A percentile compares a stretch with the other conserved stretches of the same genome.
Conservation (phyloP, 1,140 invertebrate species). For the Amyelois transitella region DNA sequence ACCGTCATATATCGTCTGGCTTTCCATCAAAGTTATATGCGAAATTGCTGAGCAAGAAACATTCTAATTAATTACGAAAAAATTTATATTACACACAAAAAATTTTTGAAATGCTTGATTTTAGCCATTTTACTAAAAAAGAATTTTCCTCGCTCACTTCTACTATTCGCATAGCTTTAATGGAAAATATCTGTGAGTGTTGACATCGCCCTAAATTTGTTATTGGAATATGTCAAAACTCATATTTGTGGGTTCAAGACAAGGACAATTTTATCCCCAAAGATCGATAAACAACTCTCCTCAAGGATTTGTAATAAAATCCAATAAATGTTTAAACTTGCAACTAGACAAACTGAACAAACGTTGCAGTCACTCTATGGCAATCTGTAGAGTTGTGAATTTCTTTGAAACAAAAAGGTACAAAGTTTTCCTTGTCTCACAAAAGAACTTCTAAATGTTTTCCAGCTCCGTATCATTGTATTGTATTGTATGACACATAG, state of each 20-base stretch:
- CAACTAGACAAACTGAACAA: no score
- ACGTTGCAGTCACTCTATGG: no score
- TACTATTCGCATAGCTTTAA: background rate
- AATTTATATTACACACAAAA: no score
- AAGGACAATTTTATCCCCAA: background rate
- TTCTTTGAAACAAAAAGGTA: background rate
- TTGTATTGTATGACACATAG: constrained; percentile 38
- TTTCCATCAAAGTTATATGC: background rate
- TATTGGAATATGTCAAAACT: background rate
- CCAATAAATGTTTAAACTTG: background rate
- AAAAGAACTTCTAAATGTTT: constrained; percentile 27
- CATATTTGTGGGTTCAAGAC: background rate
- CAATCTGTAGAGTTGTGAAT: background rate
- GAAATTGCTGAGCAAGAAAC: background rate
- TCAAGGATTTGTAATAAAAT: no score
- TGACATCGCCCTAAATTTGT: background rate
- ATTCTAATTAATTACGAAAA: no score
- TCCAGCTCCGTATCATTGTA: constrained; percentile 35
- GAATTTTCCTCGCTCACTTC: background rate
- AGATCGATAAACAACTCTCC: background rate
- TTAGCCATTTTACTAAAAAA: no score
- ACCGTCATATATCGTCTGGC: background rate
- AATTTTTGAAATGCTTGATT: no score
- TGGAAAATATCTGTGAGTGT: background rate
- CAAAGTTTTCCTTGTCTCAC: constrained; percentile 31